Conservation (phyloP, 1,140 invertebrate genomes). For the Drosophila sproati region DNA sequence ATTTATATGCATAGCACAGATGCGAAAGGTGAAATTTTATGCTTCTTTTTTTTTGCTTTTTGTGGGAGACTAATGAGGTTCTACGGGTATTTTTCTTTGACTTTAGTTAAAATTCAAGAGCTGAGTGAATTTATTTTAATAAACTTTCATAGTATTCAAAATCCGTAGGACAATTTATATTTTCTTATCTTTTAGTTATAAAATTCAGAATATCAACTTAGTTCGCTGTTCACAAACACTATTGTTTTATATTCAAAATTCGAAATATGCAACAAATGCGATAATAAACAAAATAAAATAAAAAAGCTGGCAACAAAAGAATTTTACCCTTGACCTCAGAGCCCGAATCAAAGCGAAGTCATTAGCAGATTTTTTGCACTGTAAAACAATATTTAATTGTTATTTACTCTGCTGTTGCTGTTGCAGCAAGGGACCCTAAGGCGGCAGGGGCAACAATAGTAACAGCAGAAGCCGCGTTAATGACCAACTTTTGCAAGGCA, state of each 20-base stretch:
- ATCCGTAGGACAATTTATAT: no score
- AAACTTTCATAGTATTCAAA: no score
- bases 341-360: slow-evolving; percentile 38
- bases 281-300: neutral
- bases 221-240: neutral
- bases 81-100: slow-evolving; percentile 19
- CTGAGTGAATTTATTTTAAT: no score
- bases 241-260: slow-evolving; percentile 41
- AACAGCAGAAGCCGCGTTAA: slow-evolving; percentile 65
- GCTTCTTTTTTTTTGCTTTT: slow-evolving; percentile 32
- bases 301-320: slow-evolving; percentile 43
- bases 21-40: slow-evolving; percentile 63
- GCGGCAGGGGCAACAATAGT: slow-evolving; percentile 38
- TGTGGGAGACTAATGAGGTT: no score
- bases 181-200: no score
- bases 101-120: neutral
- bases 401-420: slow-evolving; percentile 55
- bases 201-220: no score
- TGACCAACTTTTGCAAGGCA: slow-evolving; percentile 74
- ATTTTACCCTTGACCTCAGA: slow-evolving; percentile 74
- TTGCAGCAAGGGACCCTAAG: slow-evolving; percentile 21
- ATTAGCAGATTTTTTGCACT: slow-evolving; percentile 68
- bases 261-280: slow-evolving; percentile 52
- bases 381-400: slow-evolving; percentile 76
- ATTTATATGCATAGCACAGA: slow-evolving; percentile 74